Base-by-base conservation (phyloP, 2,888 invertebrate species). In the Odontomyia ornata region DNA sequence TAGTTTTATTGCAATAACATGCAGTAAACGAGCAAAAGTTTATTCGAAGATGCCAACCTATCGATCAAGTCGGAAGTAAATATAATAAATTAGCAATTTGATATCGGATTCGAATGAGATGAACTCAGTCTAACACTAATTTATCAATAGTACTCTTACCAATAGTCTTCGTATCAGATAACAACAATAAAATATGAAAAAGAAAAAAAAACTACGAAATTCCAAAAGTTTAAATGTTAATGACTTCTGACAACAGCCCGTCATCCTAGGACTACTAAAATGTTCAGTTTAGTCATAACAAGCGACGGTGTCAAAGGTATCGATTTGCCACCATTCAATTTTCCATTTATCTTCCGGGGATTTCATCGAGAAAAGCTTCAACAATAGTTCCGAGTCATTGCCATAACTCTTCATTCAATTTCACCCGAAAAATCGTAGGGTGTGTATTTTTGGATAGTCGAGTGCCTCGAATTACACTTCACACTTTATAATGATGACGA, bases 261-360 rank as follows among this genome's bases (percentile, higher is more conserved):
- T 78, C 78, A 78, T 78, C 78, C 52, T 46, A 30, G 18, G 27
- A 46, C 62, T 62, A 43, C 15, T 28, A 25, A 64, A n/a, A 69
- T 65, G 69, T 75, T 78, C 76, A 78, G 52, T 57, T 30, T 47
- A 67, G 76, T 78, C 78, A 78, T 73, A 78, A 78, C 78, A 78
- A 65, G n/a, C 52, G 43, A 60, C 72, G 73, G 76, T 78, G 76
- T 78, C 76, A 76, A 73, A 76, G 30, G 69, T 57, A 21, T 73
- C 76, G 57, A 76, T 78, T 78, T 65, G 73, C 72, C 46, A 75
- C 76, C 65, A 21, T 62, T 75, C 60, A 78, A 69, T 36, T 65
- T 73, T 30, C 65, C 76, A 78, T 78, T 78, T 78, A 76, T 78
- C 78, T 76, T 78, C 15, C 25, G 43, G 9, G 5, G 65, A 71